Base-by-base conservation (phyloP, 2,113 vertebrate genomes). In the Etia nguti region DNA sequence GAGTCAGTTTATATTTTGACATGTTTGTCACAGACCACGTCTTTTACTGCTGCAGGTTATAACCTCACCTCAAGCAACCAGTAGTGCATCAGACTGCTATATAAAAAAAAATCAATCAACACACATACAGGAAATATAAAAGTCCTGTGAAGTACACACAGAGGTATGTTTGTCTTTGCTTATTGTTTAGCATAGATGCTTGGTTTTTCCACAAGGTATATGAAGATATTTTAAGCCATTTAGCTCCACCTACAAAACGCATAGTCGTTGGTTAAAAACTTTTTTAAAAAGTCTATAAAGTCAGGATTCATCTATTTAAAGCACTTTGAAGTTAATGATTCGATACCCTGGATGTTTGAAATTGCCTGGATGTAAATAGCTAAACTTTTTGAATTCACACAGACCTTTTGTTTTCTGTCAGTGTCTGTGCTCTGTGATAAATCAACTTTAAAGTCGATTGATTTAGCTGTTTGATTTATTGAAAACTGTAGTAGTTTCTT, bases 21-120 rank as follows among this genome's bases (percentile, higher is more conserved):
- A 57, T 1, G 22, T 57, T 57, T 57, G 22, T 57, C 55, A 57
- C 55, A 57, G 55, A 57, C n/a, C 4, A 29, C 0, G 13, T 59
- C 24, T 59, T 59, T 0, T 13, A 59, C 13, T 59, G 56, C 56
- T 59, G 56, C 56, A 59, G 56, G 24, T 16, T 59, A 59, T 59
- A 59, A 1, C 6, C 0, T 24, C 6, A 8, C 22, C 24, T 16
- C 24, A 59, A 59, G 56, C 0, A 57, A 57, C 24, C 26, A 12
- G 55, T 26, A 16, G 55, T 8, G 26, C 56, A 16, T 57, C 56
- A 29, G 56, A 59, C 24, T 59, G 56, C 24, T 59, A 1, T 59
- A 29, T 57, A 34, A 1, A 57, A 57, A 34, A 55, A 13, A 57
- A 0, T 57, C 56, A 16, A 13, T 59, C 56, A 59, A 29, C 56